Percentiles rank a stretch among this genome's conserved stretches.
phyloP scores from a whole-genome alignment of 2,797 vertebrate species.

The Hippocampus kuda region DNA sequence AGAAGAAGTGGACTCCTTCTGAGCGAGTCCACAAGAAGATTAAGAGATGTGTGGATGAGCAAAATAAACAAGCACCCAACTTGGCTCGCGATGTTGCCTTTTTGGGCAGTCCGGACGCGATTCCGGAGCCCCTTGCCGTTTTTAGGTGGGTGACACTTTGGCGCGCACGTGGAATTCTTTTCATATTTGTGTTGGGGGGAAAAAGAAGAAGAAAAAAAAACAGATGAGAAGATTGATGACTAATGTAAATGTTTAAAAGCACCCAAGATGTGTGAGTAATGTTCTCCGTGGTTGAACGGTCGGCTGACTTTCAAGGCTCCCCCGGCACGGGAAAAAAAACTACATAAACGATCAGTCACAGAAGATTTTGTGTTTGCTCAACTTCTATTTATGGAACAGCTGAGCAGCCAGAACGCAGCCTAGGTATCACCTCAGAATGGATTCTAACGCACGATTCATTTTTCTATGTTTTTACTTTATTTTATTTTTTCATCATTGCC shows the following conservation, averaged over 20 bases:
- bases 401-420: neutral
- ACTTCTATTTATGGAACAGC: constrained; percentile 46
- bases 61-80: neutral
- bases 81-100: neutral
- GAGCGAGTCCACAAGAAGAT: constrained; percentile 3
- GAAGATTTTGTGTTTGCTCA: constrained; percentile 34
- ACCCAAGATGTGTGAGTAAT: constrained; percentile 25
- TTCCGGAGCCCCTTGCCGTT: neutral
- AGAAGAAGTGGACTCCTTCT: neutral
- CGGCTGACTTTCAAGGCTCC: constrained; percentile 25
- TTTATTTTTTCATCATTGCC: too few species aligned
- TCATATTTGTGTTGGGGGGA: neutral
- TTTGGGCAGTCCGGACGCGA: constrained; percentile 4
- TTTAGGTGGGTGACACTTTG: constrained; percentile 4
- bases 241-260: constrained; percentile 1
- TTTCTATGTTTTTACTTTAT: too few species aligned
- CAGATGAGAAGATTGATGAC: neutral
- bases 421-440: neutral
- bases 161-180: neutral
- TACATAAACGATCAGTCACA: constrained; percentile 34
- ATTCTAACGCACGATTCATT: neutral
- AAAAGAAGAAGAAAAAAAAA: neutral
- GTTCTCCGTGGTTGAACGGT: constrained; percentile 18
- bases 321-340: constrained; percentile 33
- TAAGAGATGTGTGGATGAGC: constrained; percentile 4